Percentiles rank a stretch among this genome's conserved stretches.
Conservation (phyloP, 2,113 vertebrate species). For the Mustela nigripes region DNA sequence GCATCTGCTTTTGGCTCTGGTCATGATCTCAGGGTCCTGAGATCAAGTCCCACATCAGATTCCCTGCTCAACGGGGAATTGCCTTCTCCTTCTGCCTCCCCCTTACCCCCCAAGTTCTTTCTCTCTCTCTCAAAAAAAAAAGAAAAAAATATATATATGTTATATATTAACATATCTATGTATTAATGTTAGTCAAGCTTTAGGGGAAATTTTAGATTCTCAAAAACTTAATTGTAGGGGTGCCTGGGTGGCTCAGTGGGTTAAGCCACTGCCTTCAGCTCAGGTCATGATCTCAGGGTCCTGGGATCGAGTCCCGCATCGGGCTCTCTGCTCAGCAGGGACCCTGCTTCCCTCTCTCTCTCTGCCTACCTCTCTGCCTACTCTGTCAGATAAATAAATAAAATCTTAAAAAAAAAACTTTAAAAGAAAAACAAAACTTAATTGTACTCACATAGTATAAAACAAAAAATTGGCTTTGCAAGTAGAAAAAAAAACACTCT, state of each 20-base stretch:
- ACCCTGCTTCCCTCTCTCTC: too few relatives aligned
- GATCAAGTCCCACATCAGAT: neutral
- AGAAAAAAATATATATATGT: neutral
- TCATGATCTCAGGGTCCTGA: neutral
- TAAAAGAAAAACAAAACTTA: neutral
- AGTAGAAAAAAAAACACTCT: neutral
- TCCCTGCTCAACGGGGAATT: neutral
- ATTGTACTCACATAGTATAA: conserved; percentile 1
- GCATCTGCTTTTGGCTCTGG: neutral
- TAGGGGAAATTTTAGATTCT: conserved; percentile 51
- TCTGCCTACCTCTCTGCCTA: too few relatives aligned
- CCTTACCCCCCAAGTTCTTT: neutral
- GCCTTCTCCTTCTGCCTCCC: neutral
- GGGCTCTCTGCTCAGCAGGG: too few relatives aligned
- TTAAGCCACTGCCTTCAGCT: too few relatives aligned
- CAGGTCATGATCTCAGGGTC: too few relatives aligned
- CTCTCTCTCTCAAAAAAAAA: neutral
- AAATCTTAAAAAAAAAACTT: too few relatives aligned
- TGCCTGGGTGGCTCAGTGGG: too few relatives aligned
- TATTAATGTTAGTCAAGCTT: neutral
- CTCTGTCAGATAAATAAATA: too few relatives aligned
- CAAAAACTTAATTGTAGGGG: neutral
- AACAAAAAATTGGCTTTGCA: conserved; percentile 45
- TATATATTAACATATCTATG: neutral
- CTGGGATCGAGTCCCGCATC: too few relatives aligned